Conservation (phyloP, 2,888 invertebrate species). For the Seira ritae region DNA sequence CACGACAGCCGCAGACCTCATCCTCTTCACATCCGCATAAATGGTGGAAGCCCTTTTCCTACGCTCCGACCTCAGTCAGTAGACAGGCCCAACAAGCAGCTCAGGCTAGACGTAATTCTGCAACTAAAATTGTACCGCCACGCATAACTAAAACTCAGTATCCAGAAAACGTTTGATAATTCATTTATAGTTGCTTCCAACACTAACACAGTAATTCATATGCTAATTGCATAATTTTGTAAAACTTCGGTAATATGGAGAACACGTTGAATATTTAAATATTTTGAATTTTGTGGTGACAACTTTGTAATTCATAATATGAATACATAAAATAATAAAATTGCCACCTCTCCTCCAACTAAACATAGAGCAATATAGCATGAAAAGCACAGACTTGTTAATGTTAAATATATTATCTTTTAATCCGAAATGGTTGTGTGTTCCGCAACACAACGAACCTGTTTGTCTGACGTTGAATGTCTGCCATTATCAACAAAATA, state of each 20-base stretch:
- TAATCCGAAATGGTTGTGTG: not conserved
- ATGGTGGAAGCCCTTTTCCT: conserved; percentile 72
- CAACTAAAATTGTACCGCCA: conserved; percentile 63
- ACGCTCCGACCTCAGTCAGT: conserved; percentile 63
- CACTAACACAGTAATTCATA: no score
- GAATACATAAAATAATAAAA: no score
- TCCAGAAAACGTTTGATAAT: conserved; percentile 71
- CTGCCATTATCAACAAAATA: not conserved
- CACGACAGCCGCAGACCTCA: conserved; percentile 20
- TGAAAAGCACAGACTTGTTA: conserved; percentile 30
- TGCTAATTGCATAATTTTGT: no score
- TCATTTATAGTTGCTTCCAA: not conserved
- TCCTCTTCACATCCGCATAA: conserved; percentile 66
- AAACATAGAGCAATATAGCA: conserved; percentile 13
- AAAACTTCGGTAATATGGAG: no score
- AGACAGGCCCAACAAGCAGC: conserved; percentile 28
- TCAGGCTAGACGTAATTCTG: conserved; percentile 53
- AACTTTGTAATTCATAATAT: no score
- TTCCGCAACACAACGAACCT: not conserved
- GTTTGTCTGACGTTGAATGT: not conserved
- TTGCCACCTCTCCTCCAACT: no score
- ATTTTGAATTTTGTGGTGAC: no score
- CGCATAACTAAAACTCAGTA: conserved; percentile 70
- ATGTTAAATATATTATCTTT: conserved; percentile 9
- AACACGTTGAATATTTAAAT: no score